phyloP scores from a whole-genome alignment of 1,140 invertebrate genomes.

The Pseudobourletiella spinata region DNA sequence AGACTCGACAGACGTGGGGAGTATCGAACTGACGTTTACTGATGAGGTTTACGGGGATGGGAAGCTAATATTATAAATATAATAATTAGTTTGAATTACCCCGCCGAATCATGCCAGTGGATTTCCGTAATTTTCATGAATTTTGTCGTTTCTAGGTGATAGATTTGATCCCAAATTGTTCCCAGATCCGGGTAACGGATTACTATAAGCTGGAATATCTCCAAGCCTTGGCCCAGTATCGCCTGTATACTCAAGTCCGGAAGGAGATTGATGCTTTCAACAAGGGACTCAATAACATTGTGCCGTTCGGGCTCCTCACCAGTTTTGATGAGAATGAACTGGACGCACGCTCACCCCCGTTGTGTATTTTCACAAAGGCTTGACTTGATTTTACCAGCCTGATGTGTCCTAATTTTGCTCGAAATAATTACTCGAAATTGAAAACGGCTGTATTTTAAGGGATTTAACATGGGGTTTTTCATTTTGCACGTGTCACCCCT shows the following conservation, averaged over 20 bases:
- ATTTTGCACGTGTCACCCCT: too few species aligned
- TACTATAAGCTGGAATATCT: conserved; percentile 71
- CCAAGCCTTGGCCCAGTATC: conserved; percentile 78
- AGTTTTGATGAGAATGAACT: conserved; percentile 95
- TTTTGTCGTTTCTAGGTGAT: conserved; percentile 49
- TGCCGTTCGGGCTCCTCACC: conserved; percentile 81
- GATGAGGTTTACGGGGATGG: conserved; percentile 80
- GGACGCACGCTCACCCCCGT: too few species aligned
- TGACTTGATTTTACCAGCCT: too few species aligned
- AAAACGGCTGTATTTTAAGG: too few species aligned
- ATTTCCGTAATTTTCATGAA: too few species aligned
- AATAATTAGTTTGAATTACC: too few species aligned
- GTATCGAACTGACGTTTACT: conserved; percentile 73
- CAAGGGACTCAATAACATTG: conserved; percentile 77
- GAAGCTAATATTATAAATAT: conserved; percentile 53
- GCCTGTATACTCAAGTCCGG: conserved; percentile 65
- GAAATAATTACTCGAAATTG: too few species aligned
- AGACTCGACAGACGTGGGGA: conserved; percentile 69
- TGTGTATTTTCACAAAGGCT: too few species aligned
- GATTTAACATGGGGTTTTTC: too few species aligned
- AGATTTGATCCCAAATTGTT: conserved; percentile 67
- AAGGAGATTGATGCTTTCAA: conserved; percentile 80
- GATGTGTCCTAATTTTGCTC: too few species aligned
- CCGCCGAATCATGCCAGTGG: too few species aligned
- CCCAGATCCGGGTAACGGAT: conserved; percentile 59